Evolutionary conservation across 2,797 vertebrate genomes (phyloP).

Genomic region (Schizopygopsis pylzovi): DNA sequence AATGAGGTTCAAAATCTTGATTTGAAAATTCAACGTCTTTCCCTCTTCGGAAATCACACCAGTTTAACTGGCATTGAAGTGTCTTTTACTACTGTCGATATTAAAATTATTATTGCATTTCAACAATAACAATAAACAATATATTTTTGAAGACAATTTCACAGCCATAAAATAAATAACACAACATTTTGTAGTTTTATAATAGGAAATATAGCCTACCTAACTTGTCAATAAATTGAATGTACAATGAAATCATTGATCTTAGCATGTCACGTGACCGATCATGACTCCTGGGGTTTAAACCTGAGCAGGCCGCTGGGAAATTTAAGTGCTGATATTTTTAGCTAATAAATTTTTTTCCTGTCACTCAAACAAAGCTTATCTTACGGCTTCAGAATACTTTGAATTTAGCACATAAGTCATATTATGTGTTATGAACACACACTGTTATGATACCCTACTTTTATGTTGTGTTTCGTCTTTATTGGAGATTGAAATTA

Average conservation of each 20-base stretch:
- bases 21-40: not conserved
- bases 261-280: not conserved
- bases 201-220: not conserved
- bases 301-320: not conserved
- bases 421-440: too few relatives aligned
- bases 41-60: too few relatives aligned
- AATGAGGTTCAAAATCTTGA: not conserved
- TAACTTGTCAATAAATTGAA: not conserved
- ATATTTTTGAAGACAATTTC: not conserved
- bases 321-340: not conserved
- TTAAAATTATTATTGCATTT: not conserved
- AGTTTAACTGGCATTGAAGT: not conserved
- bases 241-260: not conserved
- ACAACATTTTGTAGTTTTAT: not conserved
- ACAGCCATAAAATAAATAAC: not conserved
- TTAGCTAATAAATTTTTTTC: not conserved
- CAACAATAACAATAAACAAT: too few relatives aligned
- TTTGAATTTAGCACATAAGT: not conserved
- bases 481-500: not conserved
- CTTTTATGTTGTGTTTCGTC: not conserved
- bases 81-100: not conserved
- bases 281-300: too few relatives aligned
- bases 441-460: not conserved
- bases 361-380: not conserved
- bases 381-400: not conserved